phyloP scores from a whole-genome alignment of 1,140 invertebrate genomes.

The Ylistrum balloti region DNA sequence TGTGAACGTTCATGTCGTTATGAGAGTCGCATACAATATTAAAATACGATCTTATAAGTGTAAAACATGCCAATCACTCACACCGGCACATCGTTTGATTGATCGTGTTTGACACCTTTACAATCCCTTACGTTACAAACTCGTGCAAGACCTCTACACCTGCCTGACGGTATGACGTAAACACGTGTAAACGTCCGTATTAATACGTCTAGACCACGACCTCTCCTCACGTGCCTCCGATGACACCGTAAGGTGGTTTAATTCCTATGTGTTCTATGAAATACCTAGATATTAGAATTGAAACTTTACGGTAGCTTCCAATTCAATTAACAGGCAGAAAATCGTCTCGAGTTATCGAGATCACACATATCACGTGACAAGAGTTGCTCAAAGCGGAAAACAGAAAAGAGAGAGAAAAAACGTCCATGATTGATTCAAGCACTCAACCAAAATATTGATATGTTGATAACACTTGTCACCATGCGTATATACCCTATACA shows the following conservation, averaged over 20 bases:
- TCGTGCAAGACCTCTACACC: not conserved
- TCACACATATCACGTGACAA: too few species aligned
- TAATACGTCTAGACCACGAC: not conserved
- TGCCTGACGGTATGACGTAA: not conserved
- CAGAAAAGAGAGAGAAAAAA: too few species aligned
- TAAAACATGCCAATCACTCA: slow-evolving; percentile 3
- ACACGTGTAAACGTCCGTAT: slow-evolving; percentile 11
- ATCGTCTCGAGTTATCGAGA: too few species aligned
- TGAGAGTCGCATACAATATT: not conserved
- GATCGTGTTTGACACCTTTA: slow-evolving; percentile 14
- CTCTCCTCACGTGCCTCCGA: not conserved
- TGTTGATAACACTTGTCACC: too few species aligned
- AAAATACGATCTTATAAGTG: not conserved
- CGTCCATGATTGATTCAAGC: too few species aligned
- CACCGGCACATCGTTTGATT: not conserved
- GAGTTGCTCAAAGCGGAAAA: too few species aligned
- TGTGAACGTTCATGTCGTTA: not conserved
- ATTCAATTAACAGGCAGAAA: too few species aligned
- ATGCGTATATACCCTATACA: too few species aligned
- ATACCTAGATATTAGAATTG: not conserved
- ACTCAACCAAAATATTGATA: too few species aligned
- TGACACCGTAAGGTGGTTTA: not conserved
- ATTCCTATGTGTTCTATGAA: not conserved
- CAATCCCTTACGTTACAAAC: not conserved
- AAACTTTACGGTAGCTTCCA: not conserved